A percentile compares a stretch with the other conserved stretches of the same genome.
Conservation (phyloP, 2,888 invertebrate species). For the Cheilosia urbana region DNA sequence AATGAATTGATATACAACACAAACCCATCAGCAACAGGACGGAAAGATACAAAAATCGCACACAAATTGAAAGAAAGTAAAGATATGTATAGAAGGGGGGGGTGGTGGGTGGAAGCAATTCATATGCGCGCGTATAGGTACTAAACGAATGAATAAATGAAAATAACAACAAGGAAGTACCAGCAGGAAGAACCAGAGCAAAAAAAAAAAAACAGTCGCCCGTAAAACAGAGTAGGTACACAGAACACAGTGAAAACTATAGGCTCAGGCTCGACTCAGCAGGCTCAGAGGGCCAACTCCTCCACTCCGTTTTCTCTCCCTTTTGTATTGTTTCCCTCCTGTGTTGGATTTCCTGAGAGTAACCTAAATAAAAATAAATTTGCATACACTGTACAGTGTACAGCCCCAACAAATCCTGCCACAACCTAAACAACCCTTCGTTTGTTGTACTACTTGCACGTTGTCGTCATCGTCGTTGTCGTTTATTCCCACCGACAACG, state of each 20-base stretch:
- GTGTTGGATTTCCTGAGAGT: constrained; percentile 73
- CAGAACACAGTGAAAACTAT: constrained; percentile 38
- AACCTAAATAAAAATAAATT: constrained; percentile 74
- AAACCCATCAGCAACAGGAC: constrained; percentile 66
- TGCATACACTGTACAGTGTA: constrained; percentile 48
- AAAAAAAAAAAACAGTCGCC: constrained; percentile 40
- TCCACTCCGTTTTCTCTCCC: not conserved
- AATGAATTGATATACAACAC: constrained; percentile 62
- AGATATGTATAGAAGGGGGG: not conserved
- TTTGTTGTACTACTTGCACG: constrained; percentile 62
- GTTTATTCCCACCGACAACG: constrained; percentile 32
- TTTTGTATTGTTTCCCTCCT: constrained; percentile 67
- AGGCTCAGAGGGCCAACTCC: not conserved
- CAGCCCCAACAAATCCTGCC: constrained; percentile 66
- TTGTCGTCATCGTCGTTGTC: constrained; percentile 17
- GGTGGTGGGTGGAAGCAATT: constrained; percentile 8
- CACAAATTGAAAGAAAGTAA: constrained; percentile 39
- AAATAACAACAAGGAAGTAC: constrained; percentile 71
- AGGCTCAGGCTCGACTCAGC: constrained; percentile 1
- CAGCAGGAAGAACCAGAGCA: constrained; percentile 58
- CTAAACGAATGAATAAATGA: constrained; percentile 73
- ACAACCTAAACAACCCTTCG: constrained; percentile 58
- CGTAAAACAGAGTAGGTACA: constrained; percentile 26
- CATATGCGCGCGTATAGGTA: constrained; percentile 47
- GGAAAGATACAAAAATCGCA: constrained; percentile 51